These are phyloP conservation scores for Actenoides lindsayi DNA, from an alignment of 2,113 vertebrate genomes.

Conservation along the genomic window DNA sequence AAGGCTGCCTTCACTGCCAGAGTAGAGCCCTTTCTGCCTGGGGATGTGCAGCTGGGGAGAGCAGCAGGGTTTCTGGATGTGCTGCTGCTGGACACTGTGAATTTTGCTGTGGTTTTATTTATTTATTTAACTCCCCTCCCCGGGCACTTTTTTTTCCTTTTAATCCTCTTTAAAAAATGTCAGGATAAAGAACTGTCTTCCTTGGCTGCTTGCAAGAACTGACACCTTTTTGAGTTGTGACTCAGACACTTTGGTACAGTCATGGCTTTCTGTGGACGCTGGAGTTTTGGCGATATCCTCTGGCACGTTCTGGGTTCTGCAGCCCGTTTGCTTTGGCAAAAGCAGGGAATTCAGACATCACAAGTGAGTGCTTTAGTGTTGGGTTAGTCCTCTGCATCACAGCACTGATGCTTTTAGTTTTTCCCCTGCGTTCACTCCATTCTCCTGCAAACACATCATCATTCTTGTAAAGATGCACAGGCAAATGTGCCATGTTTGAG, in stretches of 20 bases:
- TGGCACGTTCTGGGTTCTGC: background rate
- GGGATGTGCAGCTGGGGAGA: background rate
- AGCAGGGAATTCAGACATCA: background rate
- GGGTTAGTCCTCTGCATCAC: background rate
- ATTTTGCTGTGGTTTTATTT: background rate
- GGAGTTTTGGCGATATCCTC: accelerated
- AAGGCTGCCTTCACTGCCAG: background rate
- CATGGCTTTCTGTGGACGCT: accelerated
- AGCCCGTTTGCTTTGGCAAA: background rate
- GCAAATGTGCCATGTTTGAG: background rate
- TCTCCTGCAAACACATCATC: accelerated
- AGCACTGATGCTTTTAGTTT: background rate
- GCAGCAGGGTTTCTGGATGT: background rate
- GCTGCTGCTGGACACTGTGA: background rate
- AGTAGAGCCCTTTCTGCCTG: background rate
- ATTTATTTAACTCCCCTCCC: no score
- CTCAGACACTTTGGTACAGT: background rate
- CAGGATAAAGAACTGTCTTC: background rate
- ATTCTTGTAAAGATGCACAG: accelerated
- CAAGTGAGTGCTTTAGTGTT: background rate
- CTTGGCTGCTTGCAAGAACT: background rate
- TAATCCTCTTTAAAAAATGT: background rate
- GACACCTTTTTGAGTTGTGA: background rate
- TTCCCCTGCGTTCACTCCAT: accelerated
- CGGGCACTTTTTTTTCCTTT: background rate